Conservation (phyloP, 2,797 vertebrate species). For the Argentina silus region DNA sequence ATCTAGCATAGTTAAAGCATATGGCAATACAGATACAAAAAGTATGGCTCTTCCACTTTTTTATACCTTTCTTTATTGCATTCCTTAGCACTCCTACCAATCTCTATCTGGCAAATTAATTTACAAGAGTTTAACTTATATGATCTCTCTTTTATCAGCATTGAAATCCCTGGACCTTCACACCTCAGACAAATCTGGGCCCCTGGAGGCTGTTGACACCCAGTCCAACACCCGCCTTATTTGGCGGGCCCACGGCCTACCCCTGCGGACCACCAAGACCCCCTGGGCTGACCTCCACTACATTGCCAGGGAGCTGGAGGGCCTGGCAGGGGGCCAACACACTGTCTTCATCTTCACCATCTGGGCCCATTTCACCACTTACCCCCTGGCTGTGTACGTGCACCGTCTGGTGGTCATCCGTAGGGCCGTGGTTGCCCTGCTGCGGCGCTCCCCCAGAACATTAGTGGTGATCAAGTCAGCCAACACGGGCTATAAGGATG, state of each 20-base stretch:
- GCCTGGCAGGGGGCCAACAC: constrained; percentile 48
- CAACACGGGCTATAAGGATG: constrained; percentile 65
- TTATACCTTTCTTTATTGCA: no score
- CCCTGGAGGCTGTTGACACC: constrained; percentile 48
- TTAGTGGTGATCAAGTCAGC: constrained; percentile 58
- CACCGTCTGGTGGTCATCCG: constrained; percentile 43
- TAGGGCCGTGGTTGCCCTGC: constrained; percentile 36
- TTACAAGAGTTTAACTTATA: no score
- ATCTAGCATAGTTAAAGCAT: no score
- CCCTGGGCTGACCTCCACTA: constrained; percentile 47
- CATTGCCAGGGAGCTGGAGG: constrained; percentile 44
- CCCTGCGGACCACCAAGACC: constrained; percentile 42
- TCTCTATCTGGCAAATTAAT: no score
- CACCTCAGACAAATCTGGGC: constrained; percentile 40
- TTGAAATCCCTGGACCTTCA: constrained; percentile 50
- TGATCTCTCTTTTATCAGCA: constrained; percentile 21
- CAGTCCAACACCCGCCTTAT: constrained; percentile 31
- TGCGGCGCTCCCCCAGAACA: constrained; percentile 42
- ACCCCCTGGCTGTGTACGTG: constrained; percentile 37
- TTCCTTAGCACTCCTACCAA: no score
- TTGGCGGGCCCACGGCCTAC: constrained; percentile 57
- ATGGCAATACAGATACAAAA: no score
- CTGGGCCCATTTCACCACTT: constrained; percentile 59
- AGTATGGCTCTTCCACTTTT: no score
- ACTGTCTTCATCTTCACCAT: constrained; percentile 49